Percentiles rank a stretch among this genome's conserved stretches.
These are phyloP conservation scores for Microchirus variegatus DNA, from an alignment of 2,797 vertebrate species.

Conservation along the genomic window DNA sequence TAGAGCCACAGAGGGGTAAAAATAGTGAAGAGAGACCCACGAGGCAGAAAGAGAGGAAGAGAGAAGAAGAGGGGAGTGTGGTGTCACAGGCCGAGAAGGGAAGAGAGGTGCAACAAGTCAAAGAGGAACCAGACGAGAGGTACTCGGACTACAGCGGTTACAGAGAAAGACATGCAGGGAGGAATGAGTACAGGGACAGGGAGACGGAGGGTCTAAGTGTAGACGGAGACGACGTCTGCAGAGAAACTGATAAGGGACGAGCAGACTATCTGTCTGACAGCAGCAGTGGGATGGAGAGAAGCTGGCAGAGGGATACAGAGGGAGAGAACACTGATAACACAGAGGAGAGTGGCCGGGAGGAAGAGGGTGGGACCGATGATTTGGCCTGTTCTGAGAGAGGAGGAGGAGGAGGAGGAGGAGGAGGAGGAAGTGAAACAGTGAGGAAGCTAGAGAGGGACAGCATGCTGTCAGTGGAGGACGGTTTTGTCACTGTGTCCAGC, in stretches of 20 bases:
- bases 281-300: constrained; percentile 37
- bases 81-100: constrained; percentile 28
- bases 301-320: constrained; percentile 25
- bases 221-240: constrained; percentile 52
- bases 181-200: constrained; percentile 22
- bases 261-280: constrained; percentile 43
- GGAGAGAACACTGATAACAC: constrained; percentile 53
- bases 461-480: constrained; percentile 67
- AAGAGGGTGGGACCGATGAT: constrained; percentile 48
- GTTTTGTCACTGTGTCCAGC: constrained; percentile 76
- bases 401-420: constrained; percentile 71
- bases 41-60: constrained; percentile 32
- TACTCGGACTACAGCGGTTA: constrained; percentile 20
- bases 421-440: constrained; percentile 63
- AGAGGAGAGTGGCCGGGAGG: constrained; percentile 67
- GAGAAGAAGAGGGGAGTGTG: constrained; percentile 25
- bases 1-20: constrained; percentile 72
- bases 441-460: constrained; percentile 55
- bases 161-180: constrained; percentile 23
- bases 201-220: constrained; percentile 45
- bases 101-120: constrained; percentile 28
- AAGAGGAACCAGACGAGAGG: constrained; percentile 56
- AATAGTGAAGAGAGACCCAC: constrained; percentile 53
- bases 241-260: constrained; percentile 26
- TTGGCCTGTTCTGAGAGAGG: constrained; percentile 39